phyloP scores from a whole-genome alignment of 2,797 vertebrate species.

The Staurois parvus region DNA sequence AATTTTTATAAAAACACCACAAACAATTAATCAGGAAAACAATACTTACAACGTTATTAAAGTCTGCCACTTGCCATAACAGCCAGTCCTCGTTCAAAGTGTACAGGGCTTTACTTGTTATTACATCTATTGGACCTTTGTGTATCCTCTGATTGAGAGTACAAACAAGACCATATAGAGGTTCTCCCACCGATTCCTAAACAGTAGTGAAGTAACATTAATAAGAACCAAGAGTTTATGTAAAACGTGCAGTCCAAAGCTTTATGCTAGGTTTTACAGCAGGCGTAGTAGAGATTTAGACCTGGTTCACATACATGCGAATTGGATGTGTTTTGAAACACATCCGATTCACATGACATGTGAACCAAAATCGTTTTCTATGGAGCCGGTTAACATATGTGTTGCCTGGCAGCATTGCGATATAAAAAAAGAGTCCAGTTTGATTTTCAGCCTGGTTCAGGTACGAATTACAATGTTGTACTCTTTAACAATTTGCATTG shows the following conservation, averaged over 20 bases:
- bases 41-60: conserved; percentile 84
- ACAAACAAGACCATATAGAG: conserved; percentile 89
- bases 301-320: too few species aligned
- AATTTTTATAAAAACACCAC: neutral
- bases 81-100: conserved; percentile 97
- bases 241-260: neutral
- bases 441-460: too few species aligned
- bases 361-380: too few species aligned
- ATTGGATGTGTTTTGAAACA: too few species aligned
- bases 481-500: too few species aligned
- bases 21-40: neutral
- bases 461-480: too few species aligned
- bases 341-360: too few species aligned
- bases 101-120: conserved; percentile 93
- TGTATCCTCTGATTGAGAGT: conserved; percentile 91
- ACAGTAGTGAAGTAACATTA: conserved; percentile 33
- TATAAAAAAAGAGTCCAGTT: too few species aligned
- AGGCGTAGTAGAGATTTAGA: too few species aligned
- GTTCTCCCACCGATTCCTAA: conserved; percentile 94
- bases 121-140: conserved; percentile 92
- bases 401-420: too few species aligned
- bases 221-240: neutral
- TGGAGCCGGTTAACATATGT: too few species aligned
- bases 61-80: conserved; percentile 92
- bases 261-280: neutral